phyloP scores from a whole-genome alignment of 1,140 invertebrate species.

The Drosophila novamexicana region DNA sequence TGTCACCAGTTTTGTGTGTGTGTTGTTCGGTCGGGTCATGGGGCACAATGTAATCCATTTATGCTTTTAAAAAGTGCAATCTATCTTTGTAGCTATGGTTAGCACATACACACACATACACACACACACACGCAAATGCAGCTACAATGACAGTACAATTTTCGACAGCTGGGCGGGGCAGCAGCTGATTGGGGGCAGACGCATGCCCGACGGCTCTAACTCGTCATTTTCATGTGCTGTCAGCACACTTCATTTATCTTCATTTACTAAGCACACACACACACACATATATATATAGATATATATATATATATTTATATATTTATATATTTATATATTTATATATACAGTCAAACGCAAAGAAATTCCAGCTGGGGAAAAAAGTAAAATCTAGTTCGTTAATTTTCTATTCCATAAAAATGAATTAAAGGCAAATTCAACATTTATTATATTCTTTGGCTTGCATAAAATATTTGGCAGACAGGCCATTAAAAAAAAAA shows the following conservation, averaged over 20 bases:
- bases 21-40: conserved; percentile 24
- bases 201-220: conserved; percentile 27
- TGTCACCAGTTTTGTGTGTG: conserved; percentile 6
- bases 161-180: conserved; percentile 28
- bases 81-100: conserved; percentile 66
- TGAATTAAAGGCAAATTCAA: conserved; percentile 56
- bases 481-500: conserved; percentile 6
- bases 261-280: conserved; percentile 54
- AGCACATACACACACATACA: conserved; percentile 20
- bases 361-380: neutral
- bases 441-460: conserved; percentile 48
- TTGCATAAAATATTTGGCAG: conserved; percentile 8
- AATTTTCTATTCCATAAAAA: conserved; percentile 76
- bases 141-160: conserved; percentile 39
- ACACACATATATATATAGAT: conserved; percentile 19
- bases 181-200: too few relatives aligned
- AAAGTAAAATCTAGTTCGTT: conserved; percentile 65
- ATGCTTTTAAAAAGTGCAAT: conserved; percentile 78
- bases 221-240: conserved; percentile 69
- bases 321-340: neutral
- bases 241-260: conserved; percentile 78
- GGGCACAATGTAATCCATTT: conserved; percentile 57
- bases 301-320: too few relatives aligned
- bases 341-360: conserved; percentile 7
- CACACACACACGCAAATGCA: conserved; percentile 31